Percentiles rank a stretch among this genome's conserved stretches.
Conservation (phyloP, 1,140 invertebrate genomes). For the Scaptomyza pallida region DNA sequence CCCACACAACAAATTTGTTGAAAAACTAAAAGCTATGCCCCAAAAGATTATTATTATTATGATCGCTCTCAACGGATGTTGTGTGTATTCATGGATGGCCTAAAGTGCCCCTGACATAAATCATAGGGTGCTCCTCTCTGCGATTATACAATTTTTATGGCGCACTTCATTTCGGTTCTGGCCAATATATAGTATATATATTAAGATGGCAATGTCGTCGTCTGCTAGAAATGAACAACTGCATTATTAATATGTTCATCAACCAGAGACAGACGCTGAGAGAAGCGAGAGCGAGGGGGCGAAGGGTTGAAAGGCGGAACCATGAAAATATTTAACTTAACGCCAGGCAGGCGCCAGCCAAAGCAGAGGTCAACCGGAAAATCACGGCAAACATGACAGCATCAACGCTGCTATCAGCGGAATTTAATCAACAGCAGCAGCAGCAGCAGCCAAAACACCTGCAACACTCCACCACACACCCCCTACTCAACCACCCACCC, state of each 20-base stretch:
- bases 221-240: conserved; percentile 39
- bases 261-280: conserved; percentile 1
- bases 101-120: conserved; percentile 79
- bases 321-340: conserved; percentile 44
- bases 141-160: conserved; percentile 61
- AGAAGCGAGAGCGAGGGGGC: no score
- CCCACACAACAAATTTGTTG: neutral
- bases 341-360: conserved; percentile 25
- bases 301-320: no score
- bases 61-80: conserved; percentile 23
- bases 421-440: conserved; percentile 76
- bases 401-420: conserved; percentile 66
- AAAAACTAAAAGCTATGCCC: conserved; percentile 62
- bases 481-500: neutral
- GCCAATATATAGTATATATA: conserved; percentile 58
- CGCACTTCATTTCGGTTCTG: neutral
- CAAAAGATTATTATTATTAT: conserved; percentile 1
- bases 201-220: neutral
- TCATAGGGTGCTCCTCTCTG: conserved; percentile 20
- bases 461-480: neutral
- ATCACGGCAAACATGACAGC: conserved; percentile 70
- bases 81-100: neutral
- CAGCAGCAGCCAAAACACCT: conserved; percentile 11
- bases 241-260: conserved; percentile 79
- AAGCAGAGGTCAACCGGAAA: conserved; percentile 71